Base-by-base conservation (phyloP, 2,113 vertebrate genomes). In the Isichthys henryi region DNA sequence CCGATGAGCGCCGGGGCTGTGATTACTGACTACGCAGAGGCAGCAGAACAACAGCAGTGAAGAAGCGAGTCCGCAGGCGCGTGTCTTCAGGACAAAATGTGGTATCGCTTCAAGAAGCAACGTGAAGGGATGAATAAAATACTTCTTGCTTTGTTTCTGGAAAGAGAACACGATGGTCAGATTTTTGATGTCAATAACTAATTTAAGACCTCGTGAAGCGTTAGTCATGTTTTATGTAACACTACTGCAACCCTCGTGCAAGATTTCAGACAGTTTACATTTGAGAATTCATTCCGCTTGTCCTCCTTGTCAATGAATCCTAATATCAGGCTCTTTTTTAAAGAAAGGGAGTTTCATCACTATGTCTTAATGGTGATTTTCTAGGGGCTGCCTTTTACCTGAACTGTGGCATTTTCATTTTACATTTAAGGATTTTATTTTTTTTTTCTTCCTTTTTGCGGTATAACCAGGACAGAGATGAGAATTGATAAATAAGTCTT, bases 201-300 rank as follows among this genome's bases (percentile, higher is more conserved):
- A 84, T 84, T 48, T 84, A 84, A 48, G 45, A 3, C 45, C 45
- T 84, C 13, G 82, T 48, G 82, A 48, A 48, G 82, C 82, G 1
- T 45, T 84, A 84, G 39, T 84, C 82, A 84, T 84, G 45, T 84
- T 84, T 84, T 27, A 84, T 84, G 82, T 84, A 84, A 48, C 82
- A 11, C 21, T 48, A 48, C 82, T 84, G 45, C 82, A 84, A 48
- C 82, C 82, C 39, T n/a, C 23, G 0, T 84, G 82, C 82, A 48
- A 45, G 43, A 84, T 84, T 84, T 48, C 82, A 46, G 35, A 82
- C 39, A 21, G 21, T 84, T 84, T 84, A 84, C 45, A 8, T 19
- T 84, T 13, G 9, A 45, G 82, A 23, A 84, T 23, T 45, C 45
- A 45, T 23, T 48, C 17, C 7, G 0, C 35, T 48, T n/a, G 15